Conservation (phyloP, 1,140 invertebrate genomes). For the Tetramorium alpestre region DNA sequence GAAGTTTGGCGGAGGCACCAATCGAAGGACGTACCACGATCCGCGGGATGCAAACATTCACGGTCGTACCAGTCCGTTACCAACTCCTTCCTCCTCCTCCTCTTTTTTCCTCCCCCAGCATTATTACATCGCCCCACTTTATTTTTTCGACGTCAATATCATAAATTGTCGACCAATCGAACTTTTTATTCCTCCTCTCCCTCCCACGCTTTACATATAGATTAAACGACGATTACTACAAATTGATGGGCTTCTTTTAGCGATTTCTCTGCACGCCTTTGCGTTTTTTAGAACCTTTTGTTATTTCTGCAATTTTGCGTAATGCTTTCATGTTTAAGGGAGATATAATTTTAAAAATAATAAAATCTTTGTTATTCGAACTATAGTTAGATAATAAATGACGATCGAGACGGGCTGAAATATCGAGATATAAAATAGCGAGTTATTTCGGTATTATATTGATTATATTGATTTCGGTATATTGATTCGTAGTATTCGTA, state of each 20-base stretch:
- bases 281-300: background rate
- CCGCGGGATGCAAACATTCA: constrained; percentile 51
- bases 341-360: constrained; percentile 5
- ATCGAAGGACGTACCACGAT: constrained; percentile 56
- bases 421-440: background rate
- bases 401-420: background rate
- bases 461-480: too few relatives aligned
- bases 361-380: background rate
- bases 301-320: background rate
- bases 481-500: background rate
- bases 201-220: background rate
- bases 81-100: constrained; percentile 35
- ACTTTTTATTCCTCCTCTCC: constrained; percentile 17
- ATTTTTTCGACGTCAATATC: constrained; percentile 61
- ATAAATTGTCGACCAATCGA: constrained; percentile 71
- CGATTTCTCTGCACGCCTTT: background rate
- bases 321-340: background rate
- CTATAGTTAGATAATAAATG: background rate
- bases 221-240: constrained; percentile 21
- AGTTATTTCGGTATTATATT: background rate
- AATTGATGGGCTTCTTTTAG: background rate
- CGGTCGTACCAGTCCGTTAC: constrained; percentile 63
- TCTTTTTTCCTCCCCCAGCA: constrained; percentile 24
- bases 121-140: constrained; percentile 30
- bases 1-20: constrained; percentile 24